Conservation (phyloP, 2,888 invertebrate genomes). For the Apodemia mormo region DNA sequence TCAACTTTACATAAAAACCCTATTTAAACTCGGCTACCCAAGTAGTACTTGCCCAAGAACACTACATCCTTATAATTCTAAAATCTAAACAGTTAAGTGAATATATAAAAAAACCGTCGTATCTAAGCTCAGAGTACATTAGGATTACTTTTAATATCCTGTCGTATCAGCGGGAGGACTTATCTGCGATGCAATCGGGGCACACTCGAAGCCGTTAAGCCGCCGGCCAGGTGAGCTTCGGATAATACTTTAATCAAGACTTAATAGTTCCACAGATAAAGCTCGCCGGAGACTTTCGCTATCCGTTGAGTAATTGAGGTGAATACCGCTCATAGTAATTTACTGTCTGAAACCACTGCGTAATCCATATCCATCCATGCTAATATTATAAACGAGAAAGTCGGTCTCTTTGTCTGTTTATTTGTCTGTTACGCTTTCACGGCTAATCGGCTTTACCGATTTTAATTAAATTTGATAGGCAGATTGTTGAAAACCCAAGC, state of each 20-base stretch:
- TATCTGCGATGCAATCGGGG: slow-evolving; percentile 2
- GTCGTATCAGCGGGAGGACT: slow-evolving; percentile 2
- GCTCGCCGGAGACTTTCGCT: slow-evolving; percentile 7
- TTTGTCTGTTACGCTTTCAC: too few species aligned
- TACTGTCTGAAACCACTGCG: background rate
- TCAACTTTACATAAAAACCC: too few species aligned
- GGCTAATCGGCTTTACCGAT: slow-evolving; percentile 23
- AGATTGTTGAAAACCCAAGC: too few species aligned
- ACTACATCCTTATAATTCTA: too few species aligned
- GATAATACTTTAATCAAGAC: slow-evolving; percentile 16
- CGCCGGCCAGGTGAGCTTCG: slow-evolving; percentile 11
- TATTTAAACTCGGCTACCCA: too few species aligned
- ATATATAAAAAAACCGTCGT: too few species aligned
- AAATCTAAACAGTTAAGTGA: too few species aligned
- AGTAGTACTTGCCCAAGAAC: too few species aligned
- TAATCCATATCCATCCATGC: too few species aligned
- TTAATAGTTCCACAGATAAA: slow-evolving; percentile 10
- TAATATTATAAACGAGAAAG: too few species aligned
- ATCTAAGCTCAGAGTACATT: background rate
- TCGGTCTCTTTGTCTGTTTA: background rate
- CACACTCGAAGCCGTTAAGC: slow-evolving; percentile 10
- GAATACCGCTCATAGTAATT: background rate
- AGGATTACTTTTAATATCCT: slow-evolving; percentile 18
- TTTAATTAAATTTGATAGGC: too few species aligned
- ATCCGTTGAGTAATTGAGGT: background rate